Conservation (phyloP, 1,140 invertebrate genomes). For the Conus ventricosus region DNA sequence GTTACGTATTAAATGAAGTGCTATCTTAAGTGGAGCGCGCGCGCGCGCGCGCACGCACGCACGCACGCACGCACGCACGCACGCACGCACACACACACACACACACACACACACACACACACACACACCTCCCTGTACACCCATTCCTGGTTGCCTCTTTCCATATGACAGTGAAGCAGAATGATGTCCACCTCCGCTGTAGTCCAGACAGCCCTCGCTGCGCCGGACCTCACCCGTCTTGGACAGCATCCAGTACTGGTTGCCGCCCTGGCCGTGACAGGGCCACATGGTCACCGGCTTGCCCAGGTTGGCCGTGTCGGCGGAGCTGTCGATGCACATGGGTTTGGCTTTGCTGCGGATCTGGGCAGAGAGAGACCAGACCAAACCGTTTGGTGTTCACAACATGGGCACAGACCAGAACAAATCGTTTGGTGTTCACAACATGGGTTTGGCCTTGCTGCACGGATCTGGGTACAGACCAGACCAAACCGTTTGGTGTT, state of each 20-base stretch:
- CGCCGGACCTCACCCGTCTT: conserved; percentile 96
- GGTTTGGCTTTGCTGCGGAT: conserved; percentile 70
- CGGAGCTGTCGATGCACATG: conserved; percentile 73
- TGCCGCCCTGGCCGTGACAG: conserved; percentile 74
- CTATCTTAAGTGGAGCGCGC: too few relatives aligned
- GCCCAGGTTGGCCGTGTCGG: conserved; percentile 68
- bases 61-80: too few relatives aligned
- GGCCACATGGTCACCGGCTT: conserved; percentile 74
- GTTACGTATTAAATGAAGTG: too few relatives aligned
- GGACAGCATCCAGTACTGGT: conserved; percentile 97
- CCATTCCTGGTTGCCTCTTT: conserved; percentile 95
- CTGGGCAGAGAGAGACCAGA: conserved; percentile 48
- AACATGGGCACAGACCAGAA: conserved; percentile 73
- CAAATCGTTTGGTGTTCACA: conserved; percentile 67
- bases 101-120: too few relatives aligned
- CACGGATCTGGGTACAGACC: too few relatives aligned
- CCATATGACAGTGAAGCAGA: conserved; percentile 95
- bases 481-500: too few relatives aligned
- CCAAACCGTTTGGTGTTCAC: too few relatives aligned
- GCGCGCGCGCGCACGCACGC: too few relatives aligned
- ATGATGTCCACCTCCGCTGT: conserved; percentile 83
- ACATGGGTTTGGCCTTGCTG: too few relatives aligned
- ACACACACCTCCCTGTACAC: conserved; percentile 76
- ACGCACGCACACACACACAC: too few relatives aligned
- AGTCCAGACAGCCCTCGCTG: conserved; percentile 97